Percentiles rank a stretch among this genome's conserved stretches.
These are phyloP conservation scores for Prunella fulvescens DNA, from an alignment of 2,113 vertebrate genomes.

Conservation along the genomic window DNA sequence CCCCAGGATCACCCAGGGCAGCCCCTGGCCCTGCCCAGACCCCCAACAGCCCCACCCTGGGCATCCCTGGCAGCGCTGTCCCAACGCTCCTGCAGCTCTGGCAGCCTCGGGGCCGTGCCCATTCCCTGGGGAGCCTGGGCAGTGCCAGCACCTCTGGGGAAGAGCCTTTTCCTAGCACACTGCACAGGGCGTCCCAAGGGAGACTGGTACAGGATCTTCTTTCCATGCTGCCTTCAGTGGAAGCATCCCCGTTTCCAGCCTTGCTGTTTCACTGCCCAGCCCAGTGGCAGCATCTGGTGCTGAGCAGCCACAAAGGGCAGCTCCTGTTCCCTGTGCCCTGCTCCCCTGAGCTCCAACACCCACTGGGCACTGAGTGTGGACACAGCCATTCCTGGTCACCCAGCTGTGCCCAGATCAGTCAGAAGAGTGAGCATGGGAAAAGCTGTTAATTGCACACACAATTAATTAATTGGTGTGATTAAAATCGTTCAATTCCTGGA, in stretches of 20 bases:
- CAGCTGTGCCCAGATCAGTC: accelerated
- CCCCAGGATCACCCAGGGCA: accelerated
- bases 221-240: not conserved
- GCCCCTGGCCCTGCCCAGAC: not conserved
- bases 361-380: not conserved
- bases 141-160: not conserved
- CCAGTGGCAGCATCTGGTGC: accelerated
- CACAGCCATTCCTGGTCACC: not conserved
- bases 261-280: not conserved
- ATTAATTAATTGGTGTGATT: not conserved
- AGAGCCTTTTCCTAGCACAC: not conserved
- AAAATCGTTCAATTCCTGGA: not conserved
- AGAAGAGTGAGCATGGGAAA: accelerated
- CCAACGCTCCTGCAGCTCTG: not conserved
- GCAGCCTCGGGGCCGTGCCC: not conserved
- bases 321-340: not conserved
- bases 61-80: not conserved
- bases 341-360: not conserved
- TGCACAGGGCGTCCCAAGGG: not conserved
- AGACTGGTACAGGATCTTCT: not conserved
- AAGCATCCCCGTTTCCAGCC: not conserved
- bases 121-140: not conserved
- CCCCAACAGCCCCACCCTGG: not conserved
- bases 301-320: not conserved
- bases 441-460: not conserved